Evolutionary conservation across 2,113 vertebrate species (phyloP).

Genomic region (Archilochus colubris): DNA sequence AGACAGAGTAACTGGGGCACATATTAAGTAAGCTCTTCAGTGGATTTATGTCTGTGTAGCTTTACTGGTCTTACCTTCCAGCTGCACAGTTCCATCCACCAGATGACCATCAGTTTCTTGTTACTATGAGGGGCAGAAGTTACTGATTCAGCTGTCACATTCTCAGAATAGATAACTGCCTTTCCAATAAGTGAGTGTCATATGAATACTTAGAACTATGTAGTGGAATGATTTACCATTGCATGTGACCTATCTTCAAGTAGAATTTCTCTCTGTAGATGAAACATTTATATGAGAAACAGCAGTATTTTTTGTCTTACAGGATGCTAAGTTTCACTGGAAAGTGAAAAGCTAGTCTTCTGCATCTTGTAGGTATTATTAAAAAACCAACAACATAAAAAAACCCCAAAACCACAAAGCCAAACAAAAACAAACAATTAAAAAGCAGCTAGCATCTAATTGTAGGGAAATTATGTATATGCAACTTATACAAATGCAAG

Average conservation of each 20-base stretch:
- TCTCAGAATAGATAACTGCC: neutral
- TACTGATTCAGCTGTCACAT: neutral
- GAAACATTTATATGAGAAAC: neutral
- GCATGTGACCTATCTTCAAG: neutral
- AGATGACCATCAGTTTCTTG: neutral
- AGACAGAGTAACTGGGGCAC: neutral
- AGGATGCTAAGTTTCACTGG: neutral
- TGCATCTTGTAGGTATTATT: neutral
- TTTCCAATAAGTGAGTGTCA: neutral
- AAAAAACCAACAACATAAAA: neutral
- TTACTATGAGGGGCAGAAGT: neutral
- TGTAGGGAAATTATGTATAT: neutral
- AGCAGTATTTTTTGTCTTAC: neutral
- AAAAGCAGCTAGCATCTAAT: neutral
- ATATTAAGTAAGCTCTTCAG: neutral
- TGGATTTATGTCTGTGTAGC: neutral
- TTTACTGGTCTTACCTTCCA: neutral
- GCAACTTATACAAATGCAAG: neutral
- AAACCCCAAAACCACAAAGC: neutral
- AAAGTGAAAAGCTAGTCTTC: neutral
- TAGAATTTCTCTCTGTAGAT: neutral
- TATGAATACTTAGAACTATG: neutral
- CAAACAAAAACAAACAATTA: neutral
- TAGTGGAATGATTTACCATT: neutral
- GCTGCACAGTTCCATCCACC: neutral